A percentile compares a stretch with the other conserved stretches of the same genome.
These are phyloP conservation scores for Drosophila nasuta DNA, from an alignment of 1,140 invertebrate species.

Conservation along the genomic window DNA sequence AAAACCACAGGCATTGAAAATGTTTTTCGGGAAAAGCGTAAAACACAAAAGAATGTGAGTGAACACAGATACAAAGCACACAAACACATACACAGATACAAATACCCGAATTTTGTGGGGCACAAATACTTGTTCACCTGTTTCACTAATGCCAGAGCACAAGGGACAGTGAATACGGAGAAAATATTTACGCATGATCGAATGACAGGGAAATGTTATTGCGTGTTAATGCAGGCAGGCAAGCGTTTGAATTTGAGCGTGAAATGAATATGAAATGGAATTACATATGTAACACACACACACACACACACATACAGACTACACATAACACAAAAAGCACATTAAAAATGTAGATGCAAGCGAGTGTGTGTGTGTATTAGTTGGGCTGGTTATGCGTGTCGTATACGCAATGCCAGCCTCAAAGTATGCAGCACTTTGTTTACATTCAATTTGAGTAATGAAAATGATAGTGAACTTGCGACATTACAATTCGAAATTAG, in stretches of 20 bases:
- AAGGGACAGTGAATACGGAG: conserved; percentile 10
- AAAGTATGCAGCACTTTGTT: conserved; percentile 68
- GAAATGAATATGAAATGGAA: conserved; percentile 61
- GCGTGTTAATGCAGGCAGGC: conserved; percentile 47
- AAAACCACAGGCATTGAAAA: conserved; percentile 19
- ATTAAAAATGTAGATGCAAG: conserved; percentile 12
- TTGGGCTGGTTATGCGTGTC: conserved; percentile 33
- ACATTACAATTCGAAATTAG: neutral
- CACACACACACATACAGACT: no score
- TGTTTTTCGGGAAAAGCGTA: neutral
- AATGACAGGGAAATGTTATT: conserved; percentile 54
- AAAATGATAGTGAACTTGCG: conserved; percentile 47
- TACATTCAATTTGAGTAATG: conserved; percentile 61
- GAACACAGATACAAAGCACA: neutral
- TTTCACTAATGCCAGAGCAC: neutral
- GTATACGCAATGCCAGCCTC: conserved; percentile 67
- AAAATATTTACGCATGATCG: conserved; percentile 54
- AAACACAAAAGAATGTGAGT: neutral
- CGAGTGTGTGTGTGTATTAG: neutral
- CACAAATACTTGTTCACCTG: neutral
- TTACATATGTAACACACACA: conserved; percentile 27
- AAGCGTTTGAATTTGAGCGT: conserved; percentile 47
- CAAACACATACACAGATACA: neutral
- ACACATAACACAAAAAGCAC: conserved; percentile 10
- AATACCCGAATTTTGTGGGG: neutral